phyloP scores from a whole-genome alignment of 2,113 vertebrate genomes.

The Anoura caudifer region DNA sequence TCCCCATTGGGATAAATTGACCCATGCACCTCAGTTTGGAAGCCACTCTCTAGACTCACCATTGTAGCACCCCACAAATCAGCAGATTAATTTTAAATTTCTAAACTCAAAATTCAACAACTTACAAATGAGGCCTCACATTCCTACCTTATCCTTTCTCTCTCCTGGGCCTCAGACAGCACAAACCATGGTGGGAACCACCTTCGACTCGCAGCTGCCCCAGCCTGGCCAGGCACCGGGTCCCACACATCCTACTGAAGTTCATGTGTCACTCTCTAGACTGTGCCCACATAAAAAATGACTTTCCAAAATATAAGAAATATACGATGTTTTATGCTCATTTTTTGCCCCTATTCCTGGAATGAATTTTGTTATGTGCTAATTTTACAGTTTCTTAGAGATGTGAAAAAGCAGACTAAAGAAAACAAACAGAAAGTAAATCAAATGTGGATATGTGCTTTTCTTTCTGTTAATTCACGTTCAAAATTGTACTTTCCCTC shows the following conservation, averaged over 20 bases:
- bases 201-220: accelerated
- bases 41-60: neutral
- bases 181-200: accelerated
- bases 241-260: neutral
- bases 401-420: neutral
- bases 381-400: neutral
- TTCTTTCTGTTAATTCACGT: neutral
- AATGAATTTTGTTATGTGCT: neutral
- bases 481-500: neutral
- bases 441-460: neutral
- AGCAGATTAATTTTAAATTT: neutral
- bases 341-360: neutral
- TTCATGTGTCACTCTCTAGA: too few relatives aligned
- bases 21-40: neutral
- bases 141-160: too few relatives aligned
- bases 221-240: accelerated
- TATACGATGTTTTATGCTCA: neutral
- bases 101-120: neutral
- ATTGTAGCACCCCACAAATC: too few relatives aligned
- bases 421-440: neutral
- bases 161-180: neutral
- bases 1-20: too few relatives aligned
- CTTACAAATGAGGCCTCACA: neutral
- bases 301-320: neutral
- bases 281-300: too few relatives aligned